Percentiles rank a stretch among this genome's conserved stretches.
Conservation (phyloP, 2,797 vertebrate genomes). For the Tragelaphus eurycerus region DNA sequence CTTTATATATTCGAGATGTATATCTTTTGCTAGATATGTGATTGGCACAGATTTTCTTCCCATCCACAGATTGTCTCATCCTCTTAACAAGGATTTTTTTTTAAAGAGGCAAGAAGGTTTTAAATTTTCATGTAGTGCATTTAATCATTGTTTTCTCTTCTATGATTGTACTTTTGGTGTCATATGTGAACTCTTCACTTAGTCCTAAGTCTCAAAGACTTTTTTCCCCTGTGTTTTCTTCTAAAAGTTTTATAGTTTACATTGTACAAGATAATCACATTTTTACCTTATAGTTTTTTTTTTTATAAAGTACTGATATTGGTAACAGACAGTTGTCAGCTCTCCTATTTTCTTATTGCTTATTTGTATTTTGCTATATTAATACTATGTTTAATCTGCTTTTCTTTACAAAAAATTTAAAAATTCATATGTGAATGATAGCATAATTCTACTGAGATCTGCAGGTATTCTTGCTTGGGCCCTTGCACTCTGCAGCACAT, state of each 20-base stretch:
- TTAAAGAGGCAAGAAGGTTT: not conserved
- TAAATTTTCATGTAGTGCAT: not conserved
- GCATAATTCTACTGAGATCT: not conserved
- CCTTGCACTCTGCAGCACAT: not conserved
- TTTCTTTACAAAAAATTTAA: not conserved
- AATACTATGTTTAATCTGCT: not conserved
- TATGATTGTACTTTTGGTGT: not conserved
- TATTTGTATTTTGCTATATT: conserved; percentile 3
- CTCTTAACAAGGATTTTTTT: not conserved
- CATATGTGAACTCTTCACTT: not conserved
- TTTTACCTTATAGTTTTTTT: not conserved
- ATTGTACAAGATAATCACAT: not conserved
- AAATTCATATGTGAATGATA: not conserved
- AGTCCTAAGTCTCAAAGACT: not conserved
- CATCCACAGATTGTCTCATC: not conserved
- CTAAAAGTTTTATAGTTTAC: not conserved
- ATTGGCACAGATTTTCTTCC: not conserved
- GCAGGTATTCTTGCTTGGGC: not conserved
- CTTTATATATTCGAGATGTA: not conserved
- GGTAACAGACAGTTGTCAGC: not conserved
- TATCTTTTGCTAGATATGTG: not conserved
- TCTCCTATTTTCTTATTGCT: not conserved
- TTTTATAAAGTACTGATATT: not conserved
- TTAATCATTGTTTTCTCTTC: not conserved
- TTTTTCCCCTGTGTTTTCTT: not conserved